Evolutionary conservation across 2,797 vertebrate species (phyloP), one percentile per base, ranked within the genome.

Genomic region (Melanotaenia parkinsoni): DNA sequence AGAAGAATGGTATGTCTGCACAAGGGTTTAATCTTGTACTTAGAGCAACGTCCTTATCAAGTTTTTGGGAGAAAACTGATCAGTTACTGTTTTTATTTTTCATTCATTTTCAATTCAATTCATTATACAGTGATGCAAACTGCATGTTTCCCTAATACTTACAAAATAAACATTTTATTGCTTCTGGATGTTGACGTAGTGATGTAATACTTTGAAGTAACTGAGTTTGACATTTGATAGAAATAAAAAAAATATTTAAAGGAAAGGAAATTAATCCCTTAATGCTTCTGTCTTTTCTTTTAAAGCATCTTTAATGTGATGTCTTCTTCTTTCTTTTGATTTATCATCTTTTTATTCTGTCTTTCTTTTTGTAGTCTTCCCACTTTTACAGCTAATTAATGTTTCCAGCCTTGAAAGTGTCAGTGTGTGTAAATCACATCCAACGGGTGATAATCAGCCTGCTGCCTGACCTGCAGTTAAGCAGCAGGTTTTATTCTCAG

Each of bases 11-110:
- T 70, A 65, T 73, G 72, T 86, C 76, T 74, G 72, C 72, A 76
- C 71, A 81, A 85, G 76, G 67, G 75, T 72, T 86, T 76, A 60
- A 76, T 80, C 66, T 60, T 69, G 51, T 76, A 74, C 66, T 83
- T 63, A 75, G 53, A 83, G 40, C 56, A 37, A 58, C 70, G 43
- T 40, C 24, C 67, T 59, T 50, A 72, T 84, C 70, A 38, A 18
- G 5, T 67, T 28, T 72, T 58, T 63, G 0, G 13, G 20, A 18
- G n/a, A 16, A 11, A 18, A 35, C 16, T 3, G 3, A 65, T 62
- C 26, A 26, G 40, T 60, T 68, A 20, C n/a, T 63, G 30, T 70
- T 72, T 66, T 58, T 53, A 12, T 67, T 22, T 65, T 60, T 62
- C 3, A 26, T 26, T 26, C 24, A 26, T 26, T 26, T 26, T 37